A percentile compares a stretch with the other conserved stretches of the same genome.
Conservation (phyloP, 2,113 vertebrate species). For the Struthidea cinerea region DNA sequence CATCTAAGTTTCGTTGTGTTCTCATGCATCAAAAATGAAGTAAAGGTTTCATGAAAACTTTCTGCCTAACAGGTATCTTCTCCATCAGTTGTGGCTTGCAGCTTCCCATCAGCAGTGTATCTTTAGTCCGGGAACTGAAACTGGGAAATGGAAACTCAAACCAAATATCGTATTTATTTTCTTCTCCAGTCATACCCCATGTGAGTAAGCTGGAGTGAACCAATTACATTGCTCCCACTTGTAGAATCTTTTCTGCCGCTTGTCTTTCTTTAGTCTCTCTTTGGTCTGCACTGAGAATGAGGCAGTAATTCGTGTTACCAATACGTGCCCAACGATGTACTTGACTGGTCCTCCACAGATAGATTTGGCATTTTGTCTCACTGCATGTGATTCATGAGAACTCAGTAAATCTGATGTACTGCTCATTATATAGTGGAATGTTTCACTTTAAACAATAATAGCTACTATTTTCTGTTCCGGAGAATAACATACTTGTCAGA, state of each 20-base stretch:
- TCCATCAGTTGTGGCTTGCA: conserved; percentile 78
- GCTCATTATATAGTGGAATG: not conserved
- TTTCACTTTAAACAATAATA: not conserved
- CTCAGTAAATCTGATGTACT: not conserved
- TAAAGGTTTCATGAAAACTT: not conserved
- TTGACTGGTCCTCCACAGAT: not conserved
- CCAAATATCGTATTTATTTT: conserved; percentile 81
- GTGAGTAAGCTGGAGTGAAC: conserved; percentile 72
- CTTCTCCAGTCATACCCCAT: conserved; percentile 94
- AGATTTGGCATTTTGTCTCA: not conserved
- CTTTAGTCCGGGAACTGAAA: conserved; percentile 72
- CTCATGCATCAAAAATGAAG: not conserved
- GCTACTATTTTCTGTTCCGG: not conserved
- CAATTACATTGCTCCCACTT: not conserved
- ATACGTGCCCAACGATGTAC: not conserved
- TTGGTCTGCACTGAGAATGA: not conserved
- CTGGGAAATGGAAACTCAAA: conserved; percentile 82
- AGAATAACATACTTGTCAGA: not conserved
- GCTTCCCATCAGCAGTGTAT: conserved; percentile 67
- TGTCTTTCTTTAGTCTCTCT: not conserved
- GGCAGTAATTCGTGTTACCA: not conserved
- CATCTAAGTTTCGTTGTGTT: not conserved
- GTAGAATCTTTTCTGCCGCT: not conserved
- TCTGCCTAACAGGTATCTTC: conserved; percentile 80
- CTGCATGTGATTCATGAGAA: not conserved